Conservation (phyloP, 2,113 vertebrate species). For the Pseudopipra pipra region DNA sequence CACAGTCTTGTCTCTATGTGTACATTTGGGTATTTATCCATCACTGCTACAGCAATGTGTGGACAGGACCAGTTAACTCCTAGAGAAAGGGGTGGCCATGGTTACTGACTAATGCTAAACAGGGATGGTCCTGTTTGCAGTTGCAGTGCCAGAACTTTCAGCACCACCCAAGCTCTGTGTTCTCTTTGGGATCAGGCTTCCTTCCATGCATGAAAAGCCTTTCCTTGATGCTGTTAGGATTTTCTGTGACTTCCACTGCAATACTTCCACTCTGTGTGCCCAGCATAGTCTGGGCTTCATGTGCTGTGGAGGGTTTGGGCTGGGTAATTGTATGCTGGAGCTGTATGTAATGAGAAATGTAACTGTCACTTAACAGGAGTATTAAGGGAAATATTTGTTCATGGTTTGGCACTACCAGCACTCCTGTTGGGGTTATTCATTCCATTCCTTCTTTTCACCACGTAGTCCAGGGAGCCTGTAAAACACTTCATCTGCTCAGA, state of each 20-base stretch:
- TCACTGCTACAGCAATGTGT: not conserved
- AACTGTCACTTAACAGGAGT: conserved; percentile 4
- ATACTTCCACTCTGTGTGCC: not conserved
- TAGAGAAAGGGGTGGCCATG: not conserved
- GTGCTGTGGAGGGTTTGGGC: not conserved
- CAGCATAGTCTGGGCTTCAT: accelerated
- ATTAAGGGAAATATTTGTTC: conserved; percentile 51
- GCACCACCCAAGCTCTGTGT: not conserved
- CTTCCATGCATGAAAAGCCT: not conserved
- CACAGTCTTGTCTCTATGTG: not conserved
- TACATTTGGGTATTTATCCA: not conserved
- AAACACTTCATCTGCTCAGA: conserved; percentile 45
- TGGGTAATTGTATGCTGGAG: not conserved
- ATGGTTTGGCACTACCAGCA: conserved; percentile 35
- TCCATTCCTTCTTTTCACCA: conserved; percentile 48
- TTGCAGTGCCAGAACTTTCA: not conserved
- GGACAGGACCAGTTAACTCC: not conserved
- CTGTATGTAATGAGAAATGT: conserved; percentile 14
- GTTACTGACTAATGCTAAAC: not conserved
- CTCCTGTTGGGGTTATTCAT: conserved; percentile 34
- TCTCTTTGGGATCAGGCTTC: not conserved
- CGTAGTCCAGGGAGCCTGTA: conserved; percentile 14
- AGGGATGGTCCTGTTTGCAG: not conserved
- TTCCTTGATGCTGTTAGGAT: not conserved
- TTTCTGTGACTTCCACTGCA: not conserved